Conservation (phyloP, 2,797 vertebrate species). For the Phrynocephalus forsythii region DNA sequence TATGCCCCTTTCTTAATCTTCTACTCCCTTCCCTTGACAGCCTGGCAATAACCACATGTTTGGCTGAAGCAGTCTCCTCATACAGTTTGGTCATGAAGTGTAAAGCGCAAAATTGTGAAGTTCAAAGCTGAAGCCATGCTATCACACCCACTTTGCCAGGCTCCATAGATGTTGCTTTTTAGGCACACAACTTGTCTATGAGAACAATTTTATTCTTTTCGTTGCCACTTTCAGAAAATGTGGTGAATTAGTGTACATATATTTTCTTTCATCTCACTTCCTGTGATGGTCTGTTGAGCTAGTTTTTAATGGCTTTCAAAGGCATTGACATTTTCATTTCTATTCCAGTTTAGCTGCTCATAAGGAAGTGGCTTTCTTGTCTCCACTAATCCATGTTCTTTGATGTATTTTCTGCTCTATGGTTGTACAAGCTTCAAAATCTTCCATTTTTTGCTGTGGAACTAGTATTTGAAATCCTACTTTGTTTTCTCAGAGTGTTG, state of each 20-base stretch:
- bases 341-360: constrained; percentile 2
- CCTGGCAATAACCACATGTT: constrained; percentile 10
- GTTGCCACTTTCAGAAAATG: constrained; percentile 20
- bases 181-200: background rate
- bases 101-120: background rate
- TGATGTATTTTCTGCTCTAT: background rate
- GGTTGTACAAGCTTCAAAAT: background rate
- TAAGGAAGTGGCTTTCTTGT: background rate
- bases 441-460: background rate
- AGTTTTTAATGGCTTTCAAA: background rate
- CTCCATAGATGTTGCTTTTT: constrained; percentile 11
- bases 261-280: accelerated
- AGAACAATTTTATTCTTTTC: accelerated
- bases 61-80: background rate
- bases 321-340: background rate
- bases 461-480: no score
- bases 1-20: background rate
- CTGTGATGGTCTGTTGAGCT: background rate
- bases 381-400: background rate
- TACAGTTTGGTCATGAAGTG: background rate
- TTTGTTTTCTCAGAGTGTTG: background rate
- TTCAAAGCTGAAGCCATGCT: background rate
- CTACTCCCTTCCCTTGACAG: background rate
- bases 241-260: background rate
- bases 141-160: background rate